Conservation (phyloP, 2,888 invertebrate species). For the Sarcophaga caerulescens region DNA sequence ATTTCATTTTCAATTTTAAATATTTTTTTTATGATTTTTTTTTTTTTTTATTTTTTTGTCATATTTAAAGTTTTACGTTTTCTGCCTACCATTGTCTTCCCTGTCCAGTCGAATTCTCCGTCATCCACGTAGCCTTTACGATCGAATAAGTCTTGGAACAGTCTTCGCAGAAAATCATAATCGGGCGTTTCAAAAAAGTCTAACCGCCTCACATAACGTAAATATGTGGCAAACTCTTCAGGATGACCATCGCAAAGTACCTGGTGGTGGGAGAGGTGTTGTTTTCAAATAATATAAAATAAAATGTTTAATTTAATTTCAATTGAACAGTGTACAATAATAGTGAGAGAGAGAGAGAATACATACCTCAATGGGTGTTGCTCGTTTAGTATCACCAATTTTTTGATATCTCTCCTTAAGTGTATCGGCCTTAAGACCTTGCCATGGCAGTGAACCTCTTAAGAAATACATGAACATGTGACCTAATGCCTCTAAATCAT, state of each 20-base stretch:
- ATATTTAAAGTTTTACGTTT: constrained; percentile 31
- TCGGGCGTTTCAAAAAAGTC: constrained; percentile 99
- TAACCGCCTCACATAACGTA: constrained; percentile 97
- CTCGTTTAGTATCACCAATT: constrained; percentile 99
- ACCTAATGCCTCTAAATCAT: constrained; percentile 99
- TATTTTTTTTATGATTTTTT: constrained; percentile 6
- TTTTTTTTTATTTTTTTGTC: not conserved
- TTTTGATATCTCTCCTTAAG: constrained; percentile 99
- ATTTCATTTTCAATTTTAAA: not conserved
- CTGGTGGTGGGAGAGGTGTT: constrained; percentile 76
- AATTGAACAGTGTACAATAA: not conserved
- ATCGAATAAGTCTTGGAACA: constrained; percentile 96
- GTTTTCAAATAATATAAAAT: not conserved
- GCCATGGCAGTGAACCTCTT: constrained; percentile 99
- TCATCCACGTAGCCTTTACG: constrained; percentile 93
- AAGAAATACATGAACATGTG: constrained; percentile 99
- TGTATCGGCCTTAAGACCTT: constrained; percentile 99
- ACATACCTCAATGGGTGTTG: constrained; percentile 96
- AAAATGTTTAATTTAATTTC: not conserved
- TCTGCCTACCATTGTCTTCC: constrained; percentile 86
- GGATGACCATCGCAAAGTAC: constrained; percentile 92
- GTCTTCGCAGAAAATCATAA: constrained; percentile 98
- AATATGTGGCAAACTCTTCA: constrained; percentile 98
- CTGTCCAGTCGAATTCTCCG: constrained; percentile 97
- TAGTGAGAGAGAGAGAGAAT: not conserved